Conservation (phyloP, 2,113 vertebrate species). For the Falcunculus frontatus region DNA sequence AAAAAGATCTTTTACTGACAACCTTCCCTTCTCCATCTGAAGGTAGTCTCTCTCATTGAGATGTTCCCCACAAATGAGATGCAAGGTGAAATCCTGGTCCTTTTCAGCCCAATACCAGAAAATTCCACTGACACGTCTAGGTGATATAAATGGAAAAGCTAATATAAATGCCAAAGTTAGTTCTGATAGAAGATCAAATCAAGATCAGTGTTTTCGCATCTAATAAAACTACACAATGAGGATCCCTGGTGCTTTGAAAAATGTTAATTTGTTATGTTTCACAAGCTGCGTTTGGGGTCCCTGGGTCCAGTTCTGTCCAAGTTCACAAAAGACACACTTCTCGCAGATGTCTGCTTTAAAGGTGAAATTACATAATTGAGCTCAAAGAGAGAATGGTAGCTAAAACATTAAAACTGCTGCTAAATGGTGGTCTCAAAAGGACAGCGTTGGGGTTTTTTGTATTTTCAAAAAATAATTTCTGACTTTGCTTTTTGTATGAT, state of each 20-base stretch:
- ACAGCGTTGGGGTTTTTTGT: rapidly evolving
- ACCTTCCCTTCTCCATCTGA: neutral
- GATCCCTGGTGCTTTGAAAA: neutral
- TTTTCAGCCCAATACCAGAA: neutral
- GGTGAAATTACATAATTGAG: neutral
- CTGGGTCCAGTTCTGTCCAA: neutral
- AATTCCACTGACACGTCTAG: neutral
- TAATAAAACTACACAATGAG: neutral
- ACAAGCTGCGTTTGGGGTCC: neutral
- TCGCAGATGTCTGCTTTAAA: neutral
- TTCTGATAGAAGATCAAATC: neutral
- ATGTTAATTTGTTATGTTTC: neutral
- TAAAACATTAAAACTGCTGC: neutral
- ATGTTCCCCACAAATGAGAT: neutral
- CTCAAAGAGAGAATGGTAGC: neutral
- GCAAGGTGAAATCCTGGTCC: neutral
- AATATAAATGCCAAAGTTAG: neutral
- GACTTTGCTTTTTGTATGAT: neutral
- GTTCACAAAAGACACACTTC: neutral
- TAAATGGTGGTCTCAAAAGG: neutral
- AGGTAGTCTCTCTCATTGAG: neutral
- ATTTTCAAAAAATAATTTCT: neutral
- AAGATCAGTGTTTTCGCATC: neutral
- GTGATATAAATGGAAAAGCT: neutral
- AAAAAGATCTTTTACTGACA: neutral